Percentiles rank a stretch among this genome's conserved stretches.
Evolutionary conservation across 1,140 invertebrate genomes (phyloP).

Genomic region (Heliothis subflexa): DNA sequence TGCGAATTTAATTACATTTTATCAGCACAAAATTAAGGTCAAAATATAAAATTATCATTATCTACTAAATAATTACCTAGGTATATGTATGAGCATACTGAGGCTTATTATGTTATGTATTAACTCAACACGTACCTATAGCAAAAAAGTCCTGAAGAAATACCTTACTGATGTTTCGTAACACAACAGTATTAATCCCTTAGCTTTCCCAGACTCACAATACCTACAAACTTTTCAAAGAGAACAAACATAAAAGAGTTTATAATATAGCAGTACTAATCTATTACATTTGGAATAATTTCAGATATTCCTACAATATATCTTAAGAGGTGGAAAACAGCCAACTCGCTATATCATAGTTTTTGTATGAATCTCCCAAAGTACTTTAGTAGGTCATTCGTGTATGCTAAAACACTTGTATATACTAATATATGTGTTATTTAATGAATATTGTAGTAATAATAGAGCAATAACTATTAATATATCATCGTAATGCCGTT

Average conservation of each 20-base stretch:
- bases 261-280: constrained; percentile 32
- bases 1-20: too few relatives aligned
- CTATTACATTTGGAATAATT: constrained; percentile 37
- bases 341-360: constrained; percentile 38
- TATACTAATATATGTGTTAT: constrained; percentile 25
- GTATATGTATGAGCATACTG: too few relatives aligned
- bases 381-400: constrained; percentile 21
- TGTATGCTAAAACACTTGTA: not conserved
- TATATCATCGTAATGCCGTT: not conserved
- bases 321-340: constrained; percentile 29
- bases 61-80: too few relatives aligned
- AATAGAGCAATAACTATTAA: constrained; percentile 9
- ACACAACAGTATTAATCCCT: not conserved
- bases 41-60: too few relatives aligned
- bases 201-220: not conserved
- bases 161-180: not conserved
- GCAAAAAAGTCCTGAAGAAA: too few relatives aligned
- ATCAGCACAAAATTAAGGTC: too few relatives aligned
- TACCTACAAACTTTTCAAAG: not conserved
- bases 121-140: too few relatives aligned
- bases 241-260: not conserved
- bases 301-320: constrained; percentile 16
- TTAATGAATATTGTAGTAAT: constrained; percentile 14
- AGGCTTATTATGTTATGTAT: too few relatives aligned
- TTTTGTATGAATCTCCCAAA: constrained; percentile 10